These are phyloP conservation scores for Chromoteleia sp. DNA, from an alignment of 2,888 invertebrate species.

Conservation along the genomic window DNA sequence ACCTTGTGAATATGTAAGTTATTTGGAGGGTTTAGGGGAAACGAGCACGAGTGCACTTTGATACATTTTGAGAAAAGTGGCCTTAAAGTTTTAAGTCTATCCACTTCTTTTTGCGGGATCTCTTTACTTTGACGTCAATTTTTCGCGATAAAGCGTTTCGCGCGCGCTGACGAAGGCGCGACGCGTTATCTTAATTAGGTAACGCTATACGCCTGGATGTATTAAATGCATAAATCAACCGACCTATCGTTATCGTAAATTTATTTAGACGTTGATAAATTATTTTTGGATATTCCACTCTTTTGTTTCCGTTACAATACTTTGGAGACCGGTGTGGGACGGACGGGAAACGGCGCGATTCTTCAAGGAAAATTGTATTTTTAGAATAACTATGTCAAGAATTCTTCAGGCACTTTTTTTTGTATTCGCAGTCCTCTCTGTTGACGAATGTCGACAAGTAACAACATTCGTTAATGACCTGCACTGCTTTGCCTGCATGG, in stretches of 20 bases:
- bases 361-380: slow-evolving; percentile 52
- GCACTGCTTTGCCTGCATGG: slow-evolving; percentile 26
- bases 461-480: slow-evolving; percentile 65
- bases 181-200: slow-evolving; percentile 13
- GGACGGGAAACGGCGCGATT: slow-evolving; percentile 12
- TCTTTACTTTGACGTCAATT: slow-evolving; percentile 30
- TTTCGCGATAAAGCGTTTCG: slow-evolving; percentile 2
- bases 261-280: too few species aligned
- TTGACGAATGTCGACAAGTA: slow-evolving; percentile 54
- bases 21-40: slow-evolving; percentile 12
- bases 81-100: slow-evolving; percentile 45
- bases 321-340: neutral
- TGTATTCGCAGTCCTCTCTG: slow-evolving; percentile 35
- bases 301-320: slow-evolving; percentile 1
- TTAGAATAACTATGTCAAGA: slow-evolving; percentile 66
- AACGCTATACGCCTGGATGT: too few species aligned
- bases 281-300: slow-evolving; percentile 11
- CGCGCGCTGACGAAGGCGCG: neutral
- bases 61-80: slow-evolving; percentile 44
- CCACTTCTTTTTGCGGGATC: slow-evolving; percentile 10
- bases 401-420: slow-evolving; percentile 51
- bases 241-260: too few species aligned
- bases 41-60: slow-evolving; percentile 43
- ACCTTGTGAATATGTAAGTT: slow-evolving; percentile 34
- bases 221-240: too few species aligned